Evolutionary conservation across 1,140 invertebrate genomes (phyloP).

Genomic region (Alviniconcha marisindica): DNA sequence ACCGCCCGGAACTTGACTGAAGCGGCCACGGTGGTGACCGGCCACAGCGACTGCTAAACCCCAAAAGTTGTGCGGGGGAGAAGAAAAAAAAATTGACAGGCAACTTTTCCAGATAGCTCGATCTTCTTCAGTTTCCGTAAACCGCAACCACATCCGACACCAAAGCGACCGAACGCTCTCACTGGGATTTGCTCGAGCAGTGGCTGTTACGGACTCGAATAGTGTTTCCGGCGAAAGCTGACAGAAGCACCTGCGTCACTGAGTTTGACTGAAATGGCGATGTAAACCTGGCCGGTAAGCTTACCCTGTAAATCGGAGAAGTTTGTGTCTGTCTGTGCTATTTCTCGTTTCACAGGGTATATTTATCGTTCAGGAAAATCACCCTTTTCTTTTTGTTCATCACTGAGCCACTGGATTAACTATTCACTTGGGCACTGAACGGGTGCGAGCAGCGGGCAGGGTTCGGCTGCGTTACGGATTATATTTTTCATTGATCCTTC

Average conservation of each 20-base stretch:
- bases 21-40: not conserved
- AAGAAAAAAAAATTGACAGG: not conserved
- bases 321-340: conserved; percentile 45
- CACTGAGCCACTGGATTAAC: no score
- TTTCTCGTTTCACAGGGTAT: conserved; percentile 73
- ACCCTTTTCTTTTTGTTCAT: no score
- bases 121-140: no score
- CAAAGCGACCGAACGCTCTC: no score
- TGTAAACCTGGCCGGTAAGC: conserved; percentile 43
- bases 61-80: not conserved
- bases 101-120: not conserved
- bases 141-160: no score
- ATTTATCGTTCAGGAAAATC: conserved; percentile 56
- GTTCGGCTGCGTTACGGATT: no score
- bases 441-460: no score
- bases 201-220: no score
- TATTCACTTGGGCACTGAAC: no score
- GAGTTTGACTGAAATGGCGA: not conserved
- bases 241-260: not conserved
- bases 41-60: no score
- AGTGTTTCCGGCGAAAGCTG: not conserved
- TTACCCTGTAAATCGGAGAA: conserved; percentile 72
- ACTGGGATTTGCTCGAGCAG: no score
- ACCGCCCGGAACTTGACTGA: not conserved
- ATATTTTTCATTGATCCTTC: no score